Percentiles rank a stretch among this genome's conserved stretches.
Conservation (phyloP, 2,888 invertebrate species). For the Rotaria sp. region DNA sequence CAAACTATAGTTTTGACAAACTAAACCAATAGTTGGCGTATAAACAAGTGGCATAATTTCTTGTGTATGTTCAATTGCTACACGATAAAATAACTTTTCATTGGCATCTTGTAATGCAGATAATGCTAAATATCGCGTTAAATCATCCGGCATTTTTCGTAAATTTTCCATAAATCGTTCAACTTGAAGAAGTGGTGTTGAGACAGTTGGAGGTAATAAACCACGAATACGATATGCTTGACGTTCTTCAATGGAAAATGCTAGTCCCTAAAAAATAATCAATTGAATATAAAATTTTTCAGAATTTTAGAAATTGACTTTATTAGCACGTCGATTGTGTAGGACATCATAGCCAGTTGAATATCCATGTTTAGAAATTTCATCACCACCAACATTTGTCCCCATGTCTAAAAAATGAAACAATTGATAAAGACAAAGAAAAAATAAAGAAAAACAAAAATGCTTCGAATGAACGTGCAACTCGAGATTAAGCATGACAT, state of each 20-base stretch:
- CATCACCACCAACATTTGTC: neutral
- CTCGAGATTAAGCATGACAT: too few relatives aligned
- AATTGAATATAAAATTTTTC: neutral
- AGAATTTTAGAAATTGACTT: neutral
- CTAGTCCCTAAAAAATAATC: constrained; percentile 6
- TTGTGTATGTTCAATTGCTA: constrained; percentile 39
- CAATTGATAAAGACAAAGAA: too few relatives aligned
- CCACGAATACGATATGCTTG: constrained; percentile 39
- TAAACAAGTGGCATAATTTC: constrained; percentile 41
- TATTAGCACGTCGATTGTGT: neutral
- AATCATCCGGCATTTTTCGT: constrained; percentile 29
- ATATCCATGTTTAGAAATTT: neutral
- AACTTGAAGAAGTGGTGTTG: constrained; percentile 34
- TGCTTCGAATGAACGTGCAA: too few relatives aligned
- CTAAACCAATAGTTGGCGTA: constrained; percentile 68
- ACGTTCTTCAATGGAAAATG: constrained; percentile 36
- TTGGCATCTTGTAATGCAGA: constrained; percentile 35
- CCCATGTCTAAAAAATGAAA: neutral
- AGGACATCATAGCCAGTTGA: neutral
- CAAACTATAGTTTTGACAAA: constrained; percentile 90
- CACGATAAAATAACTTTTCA: constrained; percentile 40
- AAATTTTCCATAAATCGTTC: constrained; percentile 33
- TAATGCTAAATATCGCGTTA: constrained; percentile 38
- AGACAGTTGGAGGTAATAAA: constrained; percentile 38
- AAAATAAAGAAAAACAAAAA: too few relatives aligned